These are phyloP conservation scores for Leuciscus idus DNA, from an alignment of 2,113 vertebrate species.

Conservation along the genomic window DNA sequence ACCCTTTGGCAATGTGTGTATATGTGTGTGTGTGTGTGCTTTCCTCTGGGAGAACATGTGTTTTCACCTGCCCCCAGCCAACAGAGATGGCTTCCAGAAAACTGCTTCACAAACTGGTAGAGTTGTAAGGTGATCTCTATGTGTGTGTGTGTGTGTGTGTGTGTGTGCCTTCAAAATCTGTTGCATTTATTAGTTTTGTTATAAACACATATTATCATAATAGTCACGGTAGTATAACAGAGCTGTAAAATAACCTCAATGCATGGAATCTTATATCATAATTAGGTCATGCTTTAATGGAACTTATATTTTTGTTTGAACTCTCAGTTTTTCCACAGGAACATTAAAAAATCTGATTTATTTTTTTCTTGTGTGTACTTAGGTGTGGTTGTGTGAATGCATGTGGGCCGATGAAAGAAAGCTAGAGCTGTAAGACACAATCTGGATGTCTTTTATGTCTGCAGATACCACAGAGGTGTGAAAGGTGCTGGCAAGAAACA, in stretches of 20 bases:
- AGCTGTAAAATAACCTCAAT: neutral
- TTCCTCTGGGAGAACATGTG: constrained; percentile 51
- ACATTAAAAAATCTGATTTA: constrained; percentile 24
- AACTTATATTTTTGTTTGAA: neutral
- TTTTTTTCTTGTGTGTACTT: neutral
- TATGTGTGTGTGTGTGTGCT: constrained; percentile 40
- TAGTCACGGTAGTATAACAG: no score
- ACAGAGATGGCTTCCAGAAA: constrained; percentile 42
- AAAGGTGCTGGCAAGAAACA: neutral
- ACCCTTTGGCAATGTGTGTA: constrained; percentile 44
- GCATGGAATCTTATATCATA: neutral
- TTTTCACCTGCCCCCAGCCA: constrained; percentile 51
- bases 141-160: constrained; percentile 23
- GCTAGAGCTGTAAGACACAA: constrained; percentile 38
- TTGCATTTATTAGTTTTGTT: neutral
- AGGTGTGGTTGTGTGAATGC: neutral
- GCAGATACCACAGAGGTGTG: neutral
- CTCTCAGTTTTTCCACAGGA: constrained; percentile 55
- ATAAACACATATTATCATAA: neutral
- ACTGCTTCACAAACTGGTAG: constrained; percentile 46
- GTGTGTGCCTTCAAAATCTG: constrained; percentile 27
- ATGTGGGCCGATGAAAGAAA: constrained; percentile 54
- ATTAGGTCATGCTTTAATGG: neutral
- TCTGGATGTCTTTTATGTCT: constrained; percentile 19
- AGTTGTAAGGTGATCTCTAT: constrained; percentile 43